Evolutionary conservation across 2,797 vertebrate genomes (phyloP).

Genomic region (Neosilurus mollespiculum): DNA sequence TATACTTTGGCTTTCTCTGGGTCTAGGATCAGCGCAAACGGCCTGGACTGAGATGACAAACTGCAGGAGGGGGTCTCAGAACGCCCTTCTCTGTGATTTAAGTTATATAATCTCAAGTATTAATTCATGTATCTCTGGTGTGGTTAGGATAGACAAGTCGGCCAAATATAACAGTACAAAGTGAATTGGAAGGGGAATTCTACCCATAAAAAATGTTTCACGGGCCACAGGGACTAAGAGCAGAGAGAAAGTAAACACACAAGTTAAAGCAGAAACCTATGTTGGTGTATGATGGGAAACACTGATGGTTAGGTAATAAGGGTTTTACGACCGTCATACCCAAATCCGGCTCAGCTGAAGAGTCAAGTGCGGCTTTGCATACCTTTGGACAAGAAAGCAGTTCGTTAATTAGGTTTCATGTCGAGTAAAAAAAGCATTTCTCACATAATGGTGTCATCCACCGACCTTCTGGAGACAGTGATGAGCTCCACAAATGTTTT

Average conservation of each 20-base stretch:
- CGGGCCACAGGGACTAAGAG: conserved; percentile 15
- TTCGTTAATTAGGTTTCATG: not conserved
- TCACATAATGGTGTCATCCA: not conserved
- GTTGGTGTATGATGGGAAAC: not conserved
- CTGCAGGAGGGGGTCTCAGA: not conserved
- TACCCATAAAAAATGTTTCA: conserved; percentile 39
- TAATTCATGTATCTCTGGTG: conserved; percentile 31
- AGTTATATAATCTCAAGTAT: conserved; percentile 17
- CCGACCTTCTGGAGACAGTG: not conserved
- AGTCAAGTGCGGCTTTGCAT: not conserved
- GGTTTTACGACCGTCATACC: not conserved
- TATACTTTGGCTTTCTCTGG: conserved; percentile 3
- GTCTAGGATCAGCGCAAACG: not conserved
- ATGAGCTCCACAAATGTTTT: no score
- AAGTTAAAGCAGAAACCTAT: not conserved
- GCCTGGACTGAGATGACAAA: not conserved
- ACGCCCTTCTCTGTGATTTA: not conserved
- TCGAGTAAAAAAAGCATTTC: not conserved
- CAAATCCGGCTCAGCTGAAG: not conserved
- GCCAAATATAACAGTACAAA: conserved; percentile 52
- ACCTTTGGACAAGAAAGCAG: not conserved
- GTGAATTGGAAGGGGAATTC: conserved; percentile 41
- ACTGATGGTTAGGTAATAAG: not conserved
- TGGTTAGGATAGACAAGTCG: conserved; percentile 44
- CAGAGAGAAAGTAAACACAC: conserved; percentile 21